Base-by-base conservation (phyloP, 2,888 invertebrate species). In the Cryptocephalus moraei region DNA sequence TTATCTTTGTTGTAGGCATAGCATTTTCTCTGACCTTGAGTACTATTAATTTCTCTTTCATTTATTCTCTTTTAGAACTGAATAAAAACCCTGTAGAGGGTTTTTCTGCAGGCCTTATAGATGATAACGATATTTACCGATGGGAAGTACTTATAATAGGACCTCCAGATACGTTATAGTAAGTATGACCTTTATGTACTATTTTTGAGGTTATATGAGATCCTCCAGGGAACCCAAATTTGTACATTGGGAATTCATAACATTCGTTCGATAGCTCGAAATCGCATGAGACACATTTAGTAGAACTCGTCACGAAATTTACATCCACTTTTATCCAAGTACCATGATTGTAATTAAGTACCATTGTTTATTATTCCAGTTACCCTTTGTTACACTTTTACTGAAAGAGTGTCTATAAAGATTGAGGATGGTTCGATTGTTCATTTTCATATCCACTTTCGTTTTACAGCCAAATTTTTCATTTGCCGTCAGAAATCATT, bases 81-180 rank as follows among this genome's bases (percentile, higher is more conserved):
- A 93, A 93, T 76, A 95, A 96, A 78, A 94, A 95, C 81, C 96
- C 97, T 70, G 96, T 97, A 46, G 96, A 97, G 82, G 97, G 99
- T 65, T 99, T 99, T 81, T 97, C 97, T 75, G 99, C 99, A 74
- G 99, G 99, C 63, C 82, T 99, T 63, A 92, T 96, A 74, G 96
- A 99, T 77, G 99, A 99, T 79, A 91, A 93, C 82, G 96, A 99
- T 76, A 94, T 99, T 73, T 99, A 92, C 77, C 85, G 91, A 80
- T 99, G 99, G 99, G 96, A 97, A 82, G 96, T 99, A 63, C 86
- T 99, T 65, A 96, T 99, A 72, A 96, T 97, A 75, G 99, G 99
- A 64, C 97, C 99, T 71, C 94, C 96, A 70, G 97, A 99, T 75
- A 97, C 97, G 57, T 79, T 94, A 64, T 99, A 94, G 95, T 96